Conservation (phyloP, 1,140 invertebrate genomes). For the Hermatobates lingyangjiaoensis region DNA sequence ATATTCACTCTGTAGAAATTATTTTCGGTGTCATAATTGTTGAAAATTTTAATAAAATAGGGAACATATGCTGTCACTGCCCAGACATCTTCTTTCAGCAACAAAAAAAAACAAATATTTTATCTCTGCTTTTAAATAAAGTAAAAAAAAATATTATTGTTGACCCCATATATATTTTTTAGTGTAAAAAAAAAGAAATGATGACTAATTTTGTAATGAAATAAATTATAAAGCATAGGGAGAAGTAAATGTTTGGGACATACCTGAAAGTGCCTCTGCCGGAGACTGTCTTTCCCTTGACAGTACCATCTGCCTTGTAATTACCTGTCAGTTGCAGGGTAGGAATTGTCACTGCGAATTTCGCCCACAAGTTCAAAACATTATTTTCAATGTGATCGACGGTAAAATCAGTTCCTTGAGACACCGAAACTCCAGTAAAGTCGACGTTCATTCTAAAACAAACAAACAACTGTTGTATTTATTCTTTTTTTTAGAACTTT, state of each 20-base stretch:
- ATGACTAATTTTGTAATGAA: background rate
- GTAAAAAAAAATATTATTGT: background rate
- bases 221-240: background rate
- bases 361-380: slow-evolving; percentile 5
- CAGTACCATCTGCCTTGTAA: slow-evolving; percentile 1
- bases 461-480: background rate
- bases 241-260: background rate
- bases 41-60: too few relatives aligned
- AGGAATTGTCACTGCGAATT: slow-evolving; percentile 7
- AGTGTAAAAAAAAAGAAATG: background rate
- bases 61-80: too few relatives aligned
- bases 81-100: background rate
- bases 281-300: slow-evolving; percentile 2
- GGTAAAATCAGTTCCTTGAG: slow-evolving; percentile 5
- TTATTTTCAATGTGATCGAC: slow-evolving; percentile 9
- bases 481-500: background rate
- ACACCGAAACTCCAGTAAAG: slow-evolving; percentile 3
- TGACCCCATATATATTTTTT: background rate
- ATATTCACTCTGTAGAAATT: too few relatives aligned
- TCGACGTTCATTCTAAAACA: background rate
- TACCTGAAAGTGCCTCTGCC: slow-evolving; percentile 7
- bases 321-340: slow-evolving; percentile 1
- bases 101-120: background rate
- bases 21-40: too few relatives aligned
- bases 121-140: background rate